phyloP scores from a whole-genome alignment of 2,113 vertebrate genomes.

The Ibidorhyncha struthersii region DNA sequence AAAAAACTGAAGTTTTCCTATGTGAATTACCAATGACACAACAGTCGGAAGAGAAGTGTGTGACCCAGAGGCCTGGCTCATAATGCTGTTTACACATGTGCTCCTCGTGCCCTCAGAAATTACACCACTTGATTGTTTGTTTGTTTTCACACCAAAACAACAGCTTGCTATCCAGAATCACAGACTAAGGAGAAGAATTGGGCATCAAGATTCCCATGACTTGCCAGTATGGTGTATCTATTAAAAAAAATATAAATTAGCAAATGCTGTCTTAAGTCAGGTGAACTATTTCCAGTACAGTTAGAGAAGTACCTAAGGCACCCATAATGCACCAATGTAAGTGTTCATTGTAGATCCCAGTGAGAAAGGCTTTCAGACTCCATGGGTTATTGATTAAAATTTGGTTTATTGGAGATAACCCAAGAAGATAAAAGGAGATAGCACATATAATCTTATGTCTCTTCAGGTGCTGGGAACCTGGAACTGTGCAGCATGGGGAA shows the following conservation, averaged over 20 bases:
- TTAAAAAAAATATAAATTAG: background rate
- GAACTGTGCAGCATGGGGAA: background rate
- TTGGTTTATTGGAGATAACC: background rate
- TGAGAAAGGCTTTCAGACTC: background rate
- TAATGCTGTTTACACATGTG: background rate
- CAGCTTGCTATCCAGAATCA: background rate
- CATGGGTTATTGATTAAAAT: background rate
- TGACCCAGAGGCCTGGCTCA: background rate
- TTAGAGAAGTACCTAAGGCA: background rate
- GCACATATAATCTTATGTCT: background rate
- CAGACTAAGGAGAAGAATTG: background rate
- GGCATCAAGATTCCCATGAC: background rate
- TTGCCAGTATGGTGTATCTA: background rate
- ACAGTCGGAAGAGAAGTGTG: background rate
- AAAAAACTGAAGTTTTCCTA: background rate
- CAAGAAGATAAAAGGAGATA: background rate
- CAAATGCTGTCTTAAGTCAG: background rate
- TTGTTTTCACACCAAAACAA: background rate
- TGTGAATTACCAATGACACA: background rate
- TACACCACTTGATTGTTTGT: background rate
- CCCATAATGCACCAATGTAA: background rate
- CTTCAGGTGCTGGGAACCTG: background rate
- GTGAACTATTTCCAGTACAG: background rate
- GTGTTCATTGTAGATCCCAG: background rate
- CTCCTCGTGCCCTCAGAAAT: background rate